Evolutionary conservation across 2,888 invertebrate species (phyloP), one percentile per base, ranked within the genome.

Genomic region (Melangyna quadrimaculata): DNA sequence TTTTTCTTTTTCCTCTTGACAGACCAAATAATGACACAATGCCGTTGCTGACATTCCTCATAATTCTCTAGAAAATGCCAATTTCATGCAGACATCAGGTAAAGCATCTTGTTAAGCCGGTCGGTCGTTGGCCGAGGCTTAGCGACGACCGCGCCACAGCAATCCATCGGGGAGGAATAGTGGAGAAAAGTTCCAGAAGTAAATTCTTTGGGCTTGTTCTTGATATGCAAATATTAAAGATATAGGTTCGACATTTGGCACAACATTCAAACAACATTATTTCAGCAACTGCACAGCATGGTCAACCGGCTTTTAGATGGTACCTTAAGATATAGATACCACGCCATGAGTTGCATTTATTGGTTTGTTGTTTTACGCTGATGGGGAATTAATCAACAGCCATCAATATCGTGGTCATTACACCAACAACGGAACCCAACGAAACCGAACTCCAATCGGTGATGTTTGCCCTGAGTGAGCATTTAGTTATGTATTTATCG

Each of bases 11-110:
- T 24, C 48, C 37, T 48, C 51, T 22, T 48, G 67, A 51, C 63
- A 35, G 57, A 74, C 65, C 79, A 51, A 72, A 72, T 80, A 84
- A 71, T 79, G 65, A 79, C 75, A 80, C 75, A 80, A 79, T 55
- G 70, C 57, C 72, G 63, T 27, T 57, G 48, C 75, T 29, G 61
- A 61, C 75, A 84, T 84, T 84, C 84, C 71, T 75, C 71, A 75
- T 84, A 75, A 48, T 79, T 79, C 45, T 79, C 32, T 71, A n/a
- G 37, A 40, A 75, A 67, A 72, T 61, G 61, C 75, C 53, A 43
- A 55, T 71, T 71, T 71, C 45, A 74, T 71, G 74, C 45, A 74
- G 69, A 55, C 82, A 48, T 73, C 32, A n/a, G 78, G 22, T 14
- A 37, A 61, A 51, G 57, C 74, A 79, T 70, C 79, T 78, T 22